These are phyloP conservation scores for Amphimedon queenslandica DNA, from an alignment of 37 sponge, comb jelly and placozoan genomes.

Conservation along the genomic window DNA sequence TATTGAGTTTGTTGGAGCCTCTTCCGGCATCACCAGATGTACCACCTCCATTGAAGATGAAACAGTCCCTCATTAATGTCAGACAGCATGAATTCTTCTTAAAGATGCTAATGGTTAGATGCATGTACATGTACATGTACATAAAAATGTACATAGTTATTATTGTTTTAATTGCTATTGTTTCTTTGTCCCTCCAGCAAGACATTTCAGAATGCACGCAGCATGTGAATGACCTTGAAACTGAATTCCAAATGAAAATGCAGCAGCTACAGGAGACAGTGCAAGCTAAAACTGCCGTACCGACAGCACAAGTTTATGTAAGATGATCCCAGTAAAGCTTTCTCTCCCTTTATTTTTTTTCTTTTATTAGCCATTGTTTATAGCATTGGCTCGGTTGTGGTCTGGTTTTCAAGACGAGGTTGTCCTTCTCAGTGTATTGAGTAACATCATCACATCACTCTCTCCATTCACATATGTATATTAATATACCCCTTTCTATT, in stretches of 20 bases:
- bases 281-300: slow-evolving; percentile 96
- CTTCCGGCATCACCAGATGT: slow-evolving; percentile 46
- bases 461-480: slow-evolving; percentile 72
- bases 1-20: slow-evolving; percentile 47
- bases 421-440: slow-evolving; percentile 92
- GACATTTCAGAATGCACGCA: slow-evolving; percentile 70
- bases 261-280: slow-evolving; percentile 78
- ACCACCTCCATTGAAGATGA: slow-evolving; percentile 37
- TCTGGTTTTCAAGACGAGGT: slow-evolving; percentile 93
- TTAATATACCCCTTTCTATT: slow-evolving; percentile 9
- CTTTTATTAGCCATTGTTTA: slow-evolving; percentile 79
- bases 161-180: not conserved
- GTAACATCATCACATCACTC: slow-evolving; percentile 79
- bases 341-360: not conserved
- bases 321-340: slow-evolving; percentile 3
- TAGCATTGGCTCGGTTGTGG: slow-evolving; percentile 77
- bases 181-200: slow-evolving; percentile 26
- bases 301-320: slow-evolving; percentile 94
- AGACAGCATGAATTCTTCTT: slow-evolving; percentile 89
- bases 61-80: slow-evolving; percentile 77
- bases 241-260: slow-evolving; percentile 63
- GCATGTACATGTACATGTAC: not conserved
- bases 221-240: slow-evolving; percentile 66
- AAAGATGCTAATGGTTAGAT: slow-evolving; percentile 75
- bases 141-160: not conserved